phyloP scores from a whole-genome alignment of 1,140 invertebrate genomes.

The Planococcus citri region DNA sequence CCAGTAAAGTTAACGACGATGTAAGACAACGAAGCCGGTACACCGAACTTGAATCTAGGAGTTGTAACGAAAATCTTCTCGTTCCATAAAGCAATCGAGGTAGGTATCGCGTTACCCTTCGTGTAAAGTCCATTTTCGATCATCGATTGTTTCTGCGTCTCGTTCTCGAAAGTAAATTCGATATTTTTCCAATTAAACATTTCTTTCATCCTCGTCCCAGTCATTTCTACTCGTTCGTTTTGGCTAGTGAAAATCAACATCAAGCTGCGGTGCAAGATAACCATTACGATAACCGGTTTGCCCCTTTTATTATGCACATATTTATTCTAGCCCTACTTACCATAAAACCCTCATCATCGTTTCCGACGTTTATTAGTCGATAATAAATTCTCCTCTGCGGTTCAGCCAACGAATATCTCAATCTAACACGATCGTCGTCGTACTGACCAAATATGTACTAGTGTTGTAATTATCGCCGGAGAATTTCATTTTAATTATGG shows the following conservation, averaged over 20 bases:
- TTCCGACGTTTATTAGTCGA: not conserved
- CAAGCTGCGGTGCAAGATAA: not conserved
- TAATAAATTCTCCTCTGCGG: not conserved
- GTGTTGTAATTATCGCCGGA: not conserved
- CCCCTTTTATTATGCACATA: too few species aligned
- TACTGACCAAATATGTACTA: too few species aligned
- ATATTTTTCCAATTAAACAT: constrained; percentile 52
- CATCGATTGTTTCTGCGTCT: constrained; percentile 43
- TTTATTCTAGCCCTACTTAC: not conserved
- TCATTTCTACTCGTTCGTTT: not conserved
- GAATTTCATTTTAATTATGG: not conserved
- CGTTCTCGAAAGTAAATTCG: constrained; percentile 50
- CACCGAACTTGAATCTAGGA: constrained; percentile 55
- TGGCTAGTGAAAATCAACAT: not conserved
- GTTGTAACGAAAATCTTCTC: constrained; percentile 63
- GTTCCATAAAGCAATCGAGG: constrained; percentile 55
- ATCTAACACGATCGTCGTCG: not conserved
- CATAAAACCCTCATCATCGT: not conserved
- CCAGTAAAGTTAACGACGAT: constrained; percentile 38
- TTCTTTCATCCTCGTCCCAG: constrained; percentile 36
- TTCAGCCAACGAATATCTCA: not conserved
- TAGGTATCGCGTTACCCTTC: constrained; percentile 51
- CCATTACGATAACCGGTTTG: not conserved
- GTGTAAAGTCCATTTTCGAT: constrained; percentile 46
- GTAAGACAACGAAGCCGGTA: constrained; percentile 57